phyloP scores from a whole-genome alignment of 1,140 invertebrate species.

The Drosophila truncata region DNA sequence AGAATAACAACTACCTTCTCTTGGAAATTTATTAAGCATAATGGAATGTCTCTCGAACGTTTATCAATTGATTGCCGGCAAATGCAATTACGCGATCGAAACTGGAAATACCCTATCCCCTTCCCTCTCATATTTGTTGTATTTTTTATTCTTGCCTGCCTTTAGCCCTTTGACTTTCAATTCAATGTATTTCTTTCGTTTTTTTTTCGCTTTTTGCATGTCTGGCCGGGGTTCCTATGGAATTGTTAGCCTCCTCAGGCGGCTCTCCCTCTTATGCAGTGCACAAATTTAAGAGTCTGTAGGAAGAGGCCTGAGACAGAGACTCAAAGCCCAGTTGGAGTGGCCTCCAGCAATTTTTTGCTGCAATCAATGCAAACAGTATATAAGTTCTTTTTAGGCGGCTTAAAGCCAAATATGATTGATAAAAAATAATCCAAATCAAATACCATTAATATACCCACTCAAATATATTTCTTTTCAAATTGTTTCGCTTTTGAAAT shows the following conservation, averaged over 20 bases:
- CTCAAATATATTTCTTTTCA: background rate
- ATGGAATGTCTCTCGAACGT: slow-evolving; percentile 64
- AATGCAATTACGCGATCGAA: slow-evolving; percentile 61
- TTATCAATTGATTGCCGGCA: slow-evolving; percentile 62
- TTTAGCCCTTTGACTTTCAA: slow-evolving; percentile 43
- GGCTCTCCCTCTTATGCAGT: slow-evolving; percentile 20
- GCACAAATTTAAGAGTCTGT: slow-evolving; percentile 60
- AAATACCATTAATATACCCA: background rate
- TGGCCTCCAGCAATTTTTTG: slow-evolving; percentile 72
- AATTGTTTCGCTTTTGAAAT: background rate
- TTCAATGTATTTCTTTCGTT: slow-evolving; percentile 37
- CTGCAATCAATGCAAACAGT: slow-evolving; percentile 61
- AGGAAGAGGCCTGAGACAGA: slow-evolving; percentile 11
- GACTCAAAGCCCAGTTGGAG: slow-evolving; percentile 50
- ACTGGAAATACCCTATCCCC: slow-evolving; percentile 15
- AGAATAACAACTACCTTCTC: slow-evolving; percentile 78
- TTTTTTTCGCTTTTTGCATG: slow-evolving; percentile 63
- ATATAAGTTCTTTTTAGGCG: no score
- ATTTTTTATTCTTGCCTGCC: slow-evolving; percentile 17
- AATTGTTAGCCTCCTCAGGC: slow-evolving; percentile 15
- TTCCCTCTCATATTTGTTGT: background rate
- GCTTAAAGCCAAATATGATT: background rate
- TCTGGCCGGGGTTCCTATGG: slow-evolving; percentile 50
- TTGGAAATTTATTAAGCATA: slow-evolving; percentile 74
- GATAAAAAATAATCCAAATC: background rate